Evolutionary conservation across 2,888 invertebrate genomes (phyloP), one percentile per base, ranked within the genome.

Genomic region (Drosophila rellima): DNA sequence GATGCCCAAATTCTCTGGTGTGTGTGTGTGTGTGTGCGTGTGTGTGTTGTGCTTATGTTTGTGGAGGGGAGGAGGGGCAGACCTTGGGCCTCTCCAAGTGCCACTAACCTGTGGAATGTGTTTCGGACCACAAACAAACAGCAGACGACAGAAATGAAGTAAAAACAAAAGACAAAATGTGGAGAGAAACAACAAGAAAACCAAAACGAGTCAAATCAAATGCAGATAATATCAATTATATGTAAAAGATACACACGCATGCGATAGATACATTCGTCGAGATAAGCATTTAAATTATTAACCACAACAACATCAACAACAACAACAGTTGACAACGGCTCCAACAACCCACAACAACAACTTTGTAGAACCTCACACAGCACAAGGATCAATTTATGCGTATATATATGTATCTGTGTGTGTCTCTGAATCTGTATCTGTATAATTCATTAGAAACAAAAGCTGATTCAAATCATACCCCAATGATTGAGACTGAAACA

Each of bases 191-290:
- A 45, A 29, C 17, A 54, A 13, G 6, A 37, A 50, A 42, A 33
- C 13, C 50, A 37, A 23, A 59, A 60, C 68, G 66, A 79, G 56
- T 78, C 77, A 73, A 84, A 83, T 86, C 84, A 87, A 89, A 75
- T 83, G 81, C 74, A 78, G 88, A 89, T 89, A 87, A 88, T 87
- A 89, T 89, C 88, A 89, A 82, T 89, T 89, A 88, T 89, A 83
- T 87, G 88, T 89, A 85, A 87, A 82, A 89, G 89, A 89, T 87
- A 89, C 83, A 79, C 75, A 80, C 71, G 71, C 73, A 82, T 77
- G 69, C 70, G 78, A 78, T 83, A 85, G 85, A 85, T 85, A 80
- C 80, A 70, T 69, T 75, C 75, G 72, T 40, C 62, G 69, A 63
- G 86, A 86, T 86, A 86, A 83, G 87, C 78, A 87, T 83, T 86